phyloP scores from a whole-genome alignment of 2,888 invertebrate genomes.

The Epirrita christyi region DNA sequence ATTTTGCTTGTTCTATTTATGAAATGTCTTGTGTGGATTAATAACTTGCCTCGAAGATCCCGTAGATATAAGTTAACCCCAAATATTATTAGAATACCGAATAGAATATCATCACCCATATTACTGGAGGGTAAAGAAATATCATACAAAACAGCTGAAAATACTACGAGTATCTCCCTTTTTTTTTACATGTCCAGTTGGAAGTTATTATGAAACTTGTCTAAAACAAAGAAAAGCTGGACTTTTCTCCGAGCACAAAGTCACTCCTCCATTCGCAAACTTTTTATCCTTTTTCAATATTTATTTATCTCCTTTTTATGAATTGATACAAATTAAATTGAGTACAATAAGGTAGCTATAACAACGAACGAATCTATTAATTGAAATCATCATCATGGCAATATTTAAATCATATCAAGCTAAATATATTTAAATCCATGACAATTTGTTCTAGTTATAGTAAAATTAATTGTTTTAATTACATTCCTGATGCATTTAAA shows the following conservation, averaged over 20 bases:
- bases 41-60: constrained; percentile 32
- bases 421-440: constrained; percentile 40
- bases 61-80: neutral
- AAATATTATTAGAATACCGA: no score
- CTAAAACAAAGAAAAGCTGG: constrained; percentile 5
- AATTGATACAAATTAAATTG: constrained; percentile 21
- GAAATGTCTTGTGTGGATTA: constrained; percentile 21
- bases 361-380: constrained; percentile 42
- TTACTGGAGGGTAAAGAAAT: neutral
- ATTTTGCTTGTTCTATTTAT: constrained; percentile 20
- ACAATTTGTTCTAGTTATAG: constrained; percentile 37
- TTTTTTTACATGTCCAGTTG: no score
- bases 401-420: constrained; percentile 43
- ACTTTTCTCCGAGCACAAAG: constrained; percentile 35
- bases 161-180: no score
- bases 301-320: constrained; percentile 17
- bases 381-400: constrained; percentile 30
- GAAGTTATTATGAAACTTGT: no score
- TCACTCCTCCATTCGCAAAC: constrained; percentile 51
- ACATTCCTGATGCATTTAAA: constrained; percentile 43
- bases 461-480: constrained; percentile 11
- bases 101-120: no score
- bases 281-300: constrained; percentile 25
- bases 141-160: neutral
- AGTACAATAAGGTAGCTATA: constrained; percentile 31